Base-by-base conservation (phyloP, 2,888 invertebrate genomes). In the Cistogaster globosa region DNA sequence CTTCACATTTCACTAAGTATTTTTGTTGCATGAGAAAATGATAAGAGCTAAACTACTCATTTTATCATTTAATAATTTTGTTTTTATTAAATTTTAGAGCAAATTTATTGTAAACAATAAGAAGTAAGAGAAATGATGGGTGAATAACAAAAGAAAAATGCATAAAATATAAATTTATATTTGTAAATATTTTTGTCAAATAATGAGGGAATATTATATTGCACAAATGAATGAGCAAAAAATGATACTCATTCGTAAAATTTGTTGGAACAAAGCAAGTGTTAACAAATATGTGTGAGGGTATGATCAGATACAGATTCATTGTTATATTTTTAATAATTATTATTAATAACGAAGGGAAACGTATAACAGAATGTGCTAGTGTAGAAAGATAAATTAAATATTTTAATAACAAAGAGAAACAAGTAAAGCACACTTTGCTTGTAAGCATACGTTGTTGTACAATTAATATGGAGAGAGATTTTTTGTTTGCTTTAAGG, bases 261-360 rank as follows among this genome's bases (percentile, higher is more conserved):
- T 45, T 26, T 45, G 32, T 51, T 22, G 16, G 0, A 69, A 78
- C 42, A 62, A 67, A 42, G 14, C 42, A 42, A 42, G 42, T 12
- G 42, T 12, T 12, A n/a, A 32, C n/a, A 60, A 38, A 45, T 32
- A 42, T 60, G 53, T 79, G 16, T 57, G 32, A 53, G 45, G 12
- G 45, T 14, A 16, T 42, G 42, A 42, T 42, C 42, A 42, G 48
- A 45, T 58, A 69, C 38, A 83, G 14, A 68, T 60, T 42, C 65
- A 71, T 79, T 71, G 53, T 71, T 67, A 60, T 67, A 79, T 75
- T 80, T 71, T 79, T 77, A 79, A 80, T 60, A 79, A 75, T 53
- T 65, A 58, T 69, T 65, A 71, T 75, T 71, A 79, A 84, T 79
- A 79, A 84, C 71, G 79, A 62, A 76, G 79, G 67, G 75, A 79